These are phyloP conservation scores for Sterrhoptilus dennistouni DNA, from an alignment of 2,113 vertebrate genomes.

Conservation along the genomic window DNA sequence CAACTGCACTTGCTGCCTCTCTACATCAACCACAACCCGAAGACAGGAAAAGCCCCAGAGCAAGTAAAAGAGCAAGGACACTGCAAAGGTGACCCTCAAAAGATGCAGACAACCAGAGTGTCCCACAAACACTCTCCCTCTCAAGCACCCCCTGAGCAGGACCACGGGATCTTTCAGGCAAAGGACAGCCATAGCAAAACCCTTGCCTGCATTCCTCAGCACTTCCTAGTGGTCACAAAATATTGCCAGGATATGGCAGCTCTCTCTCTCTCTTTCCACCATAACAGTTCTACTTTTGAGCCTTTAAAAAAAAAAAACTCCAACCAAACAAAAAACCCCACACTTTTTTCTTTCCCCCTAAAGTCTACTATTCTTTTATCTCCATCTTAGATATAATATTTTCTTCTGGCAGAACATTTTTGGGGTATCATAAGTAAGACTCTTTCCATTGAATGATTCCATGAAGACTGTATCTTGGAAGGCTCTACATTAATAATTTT, in stretches of 20 bases:
- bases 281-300: background rate
- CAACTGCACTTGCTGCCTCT: background rate
- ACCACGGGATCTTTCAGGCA: background rate
- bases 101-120: background rate
- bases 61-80: fast-evolving
- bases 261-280: background rate
- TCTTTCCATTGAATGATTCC: background rate
- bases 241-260: background rate
- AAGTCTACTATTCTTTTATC: background rate
- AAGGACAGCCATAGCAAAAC: background rate
- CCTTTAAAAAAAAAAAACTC: background rate
- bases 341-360: too few relatives aligned
- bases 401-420: background rate
- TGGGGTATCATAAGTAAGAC: background rate
- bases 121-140: background rate
- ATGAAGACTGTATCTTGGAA: background rate
- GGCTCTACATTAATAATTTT: background rate
- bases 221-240: background rate
- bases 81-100: background rate
- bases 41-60: background rate
- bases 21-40: background rate
- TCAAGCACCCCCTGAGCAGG: background rate
- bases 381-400: background rate
- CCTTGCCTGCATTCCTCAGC: background rate
- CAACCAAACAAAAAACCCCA: background rate